phyloP scores from a whole-genome alignment of 2,888 invertebrate species.

The Liodrosophila aerea region DNA sequence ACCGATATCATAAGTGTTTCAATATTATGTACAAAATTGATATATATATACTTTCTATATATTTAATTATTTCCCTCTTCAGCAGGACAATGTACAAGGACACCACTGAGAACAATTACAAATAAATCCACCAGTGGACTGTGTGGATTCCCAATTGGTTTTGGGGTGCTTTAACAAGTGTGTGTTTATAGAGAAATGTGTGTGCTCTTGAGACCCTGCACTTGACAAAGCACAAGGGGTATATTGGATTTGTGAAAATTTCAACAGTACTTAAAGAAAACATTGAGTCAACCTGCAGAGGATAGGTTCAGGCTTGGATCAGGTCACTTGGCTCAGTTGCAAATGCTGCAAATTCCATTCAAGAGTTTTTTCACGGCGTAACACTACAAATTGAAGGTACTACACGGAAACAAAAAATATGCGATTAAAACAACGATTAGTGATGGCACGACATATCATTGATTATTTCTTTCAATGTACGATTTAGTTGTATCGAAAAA shows the following conservation, averaged over 20 bases:
- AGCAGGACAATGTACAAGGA: slow-evolving; percentile 33
- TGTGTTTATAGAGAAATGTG: slow-evolving; percentile 13
- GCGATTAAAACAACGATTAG: slow-evolving; percentile 45
- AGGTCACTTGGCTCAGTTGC: slow-evolving; percentile 55
- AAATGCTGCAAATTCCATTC: slow-evolving; percentile 35
- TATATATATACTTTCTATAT: slow-evolving; percentile 1
- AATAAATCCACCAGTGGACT: slow-evolving; percentile 15
- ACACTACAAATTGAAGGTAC: slow-evolving; percentile 79
- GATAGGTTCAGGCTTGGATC: slow-evolving; percentile 41
- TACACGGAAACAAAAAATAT: slow-evolving; percentile 54
- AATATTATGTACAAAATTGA: slow-evolving; percentile 7
- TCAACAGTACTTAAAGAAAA: slow-evolving; percentile 40
- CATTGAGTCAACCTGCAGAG: slow-evolving; percentile 52
- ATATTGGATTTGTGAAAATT: too few relatives aligned
- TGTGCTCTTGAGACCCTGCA: slow-evolving; percentile 7
- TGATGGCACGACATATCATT: too few relatives aligned
- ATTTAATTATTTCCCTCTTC: slow-evolving; percentile 5
- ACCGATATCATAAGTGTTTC: slow-evolving; percentile 1
- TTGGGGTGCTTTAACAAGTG: slow-evolving; percentile 22
- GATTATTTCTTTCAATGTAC: too few relatives aligned
- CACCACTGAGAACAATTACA: slow-evolving; percentile 28
- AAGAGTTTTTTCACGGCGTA: slow-evolving; percentile 12
- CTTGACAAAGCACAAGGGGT: slow-evolving; percentile 26
- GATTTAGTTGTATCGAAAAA: too few relatives aligned
- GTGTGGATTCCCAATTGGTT: slow-evolving; percentile 18